These are phyloP conservation scores for Scaptomyza parva DNA, from an alignment of 2,888 invertebrate species.

Conservation along the genomic window DNA sequence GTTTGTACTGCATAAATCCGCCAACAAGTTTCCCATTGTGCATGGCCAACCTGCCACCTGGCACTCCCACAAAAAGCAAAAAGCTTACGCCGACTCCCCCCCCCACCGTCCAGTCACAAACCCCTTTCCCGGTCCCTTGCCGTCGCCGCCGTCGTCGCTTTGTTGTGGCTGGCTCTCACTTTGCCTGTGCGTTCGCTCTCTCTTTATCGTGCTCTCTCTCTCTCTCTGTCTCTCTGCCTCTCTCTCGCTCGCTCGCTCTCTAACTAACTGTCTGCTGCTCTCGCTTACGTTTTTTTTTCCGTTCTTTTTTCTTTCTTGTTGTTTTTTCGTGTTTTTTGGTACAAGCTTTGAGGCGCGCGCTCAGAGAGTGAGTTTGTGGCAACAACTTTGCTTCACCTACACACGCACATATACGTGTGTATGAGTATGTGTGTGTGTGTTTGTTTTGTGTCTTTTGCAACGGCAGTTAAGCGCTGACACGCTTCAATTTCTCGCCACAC, in stretches of 20 bases:
- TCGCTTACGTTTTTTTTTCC: neutral
- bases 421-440: slow-evolving; percentile 15
- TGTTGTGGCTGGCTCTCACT: slow-evolving; percentile 56
- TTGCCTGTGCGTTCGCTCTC: slow-evolving; percentile 16
- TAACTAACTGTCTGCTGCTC: neutral
- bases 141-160: slow-evolving; percentile 59
- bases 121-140: slow-evolving; percentile 8
- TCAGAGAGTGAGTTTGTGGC: neutral
- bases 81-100: slow-evolving; percentile 5
- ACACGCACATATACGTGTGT: neutral
- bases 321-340: neutral
- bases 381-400: neutral
- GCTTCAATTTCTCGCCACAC: slow-evolving; percentile 73
- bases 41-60: slow-evolving; percentile 50
- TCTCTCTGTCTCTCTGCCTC: neutral
- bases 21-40: slow-evolving; percentile 81
- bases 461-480: slow-evolving; percentile 77
- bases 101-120: neutral
- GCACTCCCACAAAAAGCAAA: slow-evolving; percentile 32
- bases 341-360: slow-evolving; percentile 7
- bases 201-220: too few species aligned
- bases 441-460: slow-evolving; percentile 60
- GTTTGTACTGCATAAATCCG: slow-evolving; percentile 74
- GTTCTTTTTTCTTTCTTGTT: neutral
- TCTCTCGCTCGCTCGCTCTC: neutral